These are phyloP conservation scores for Varanus komodoensis DNA, from an alignment of 2,113 vertebrate genomes.

Conservation along the genomic window DNA sequence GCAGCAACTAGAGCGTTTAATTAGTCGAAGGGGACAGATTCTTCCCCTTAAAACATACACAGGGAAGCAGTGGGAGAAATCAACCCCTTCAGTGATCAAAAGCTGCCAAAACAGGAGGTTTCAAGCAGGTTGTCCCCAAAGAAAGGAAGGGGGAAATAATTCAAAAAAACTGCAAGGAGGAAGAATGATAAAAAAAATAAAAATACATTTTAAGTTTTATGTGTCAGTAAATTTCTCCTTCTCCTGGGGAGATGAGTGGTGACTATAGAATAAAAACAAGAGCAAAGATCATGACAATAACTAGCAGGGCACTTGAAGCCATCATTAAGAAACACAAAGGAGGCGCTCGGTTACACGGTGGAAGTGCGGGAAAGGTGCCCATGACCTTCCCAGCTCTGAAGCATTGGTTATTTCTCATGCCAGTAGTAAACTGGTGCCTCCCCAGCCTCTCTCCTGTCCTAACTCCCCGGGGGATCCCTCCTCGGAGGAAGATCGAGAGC, in stretches of 20 bases:
- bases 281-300: conserved; percentile 10
- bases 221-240: not conserved
- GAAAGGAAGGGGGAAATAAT: not conserved
- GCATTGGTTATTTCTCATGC: not conserved
- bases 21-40: not conserved
- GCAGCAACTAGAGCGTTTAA: not conserved
- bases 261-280: not conserved
- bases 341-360: conserved; percentile 11
- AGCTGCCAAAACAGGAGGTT: not conserved
- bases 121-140: not conserved
- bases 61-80: not conserved
- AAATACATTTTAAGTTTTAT: no score
- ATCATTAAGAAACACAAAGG: not conserved
- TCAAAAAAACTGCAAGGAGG: not conserved
- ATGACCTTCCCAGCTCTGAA: not conserved
- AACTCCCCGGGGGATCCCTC: no score
- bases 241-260: not conserved
- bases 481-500: no score
- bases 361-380: not conserved
- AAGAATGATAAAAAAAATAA: not conserved
- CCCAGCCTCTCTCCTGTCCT: no score
- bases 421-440: not conserved
- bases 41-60: no score
- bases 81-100: conserved; percentile 3
- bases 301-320: not conserved